A percentile compares a stretch with the other conserved stretches of the same genome.
Conservation (phyloP, 2,888 invertebrate genomes). For the Heliconius hortense region DNA sequence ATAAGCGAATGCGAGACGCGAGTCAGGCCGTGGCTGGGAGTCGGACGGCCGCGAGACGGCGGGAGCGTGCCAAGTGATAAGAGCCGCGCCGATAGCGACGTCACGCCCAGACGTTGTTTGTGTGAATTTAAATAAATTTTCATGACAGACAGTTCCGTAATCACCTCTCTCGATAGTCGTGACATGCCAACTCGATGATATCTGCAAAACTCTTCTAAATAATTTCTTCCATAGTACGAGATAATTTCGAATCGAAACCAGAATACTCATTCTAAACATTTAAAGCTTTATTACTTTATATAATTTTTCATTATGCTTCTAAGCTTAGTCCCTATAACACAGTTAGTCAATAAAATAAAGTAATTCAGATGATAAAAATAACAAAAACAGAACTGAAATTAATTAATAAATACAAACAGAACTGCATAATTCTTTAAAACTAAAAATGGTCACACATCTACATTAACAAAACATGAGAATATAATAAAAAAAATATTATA, state of each 20-base stretch:
- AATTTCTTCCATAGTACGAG: constrained; percentile 33
- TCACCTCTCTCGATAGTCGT: constrained; percentile 75
- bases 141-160: constrained; percentile 82
- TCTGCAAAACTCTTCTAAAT: constrained; percentile 44
- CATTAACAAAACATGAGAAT: background rate
- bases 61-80: constrained; percentile 82
- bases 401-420: background rate
- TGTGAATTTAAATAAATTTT: constrained; percentile 82
- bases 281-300: background rate
- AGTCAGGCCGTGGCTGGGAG: constrained; percentile 54
- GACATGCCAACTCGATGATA: constrained; percentile 70
- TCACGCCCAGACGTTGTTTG: constrained; percentile 82
- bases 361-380: background rate
- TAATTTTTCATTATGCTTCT: background rate
- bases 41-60: constrained; percentile 72
- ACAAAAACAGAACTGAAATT: too few relatives aligned
- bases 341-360: background rate
- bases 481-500: background rate
- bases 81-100: constrained; percentile 81
- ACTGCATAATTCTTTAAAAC: background rate
- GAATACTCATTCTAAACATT: background rate
- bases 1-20: constrained; percentile 43
- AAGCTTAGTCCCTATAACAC: background rate
- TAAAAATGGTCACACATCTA: background rate
- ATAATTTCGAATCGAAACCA: background rate